Evolutionary conservation across 2,888 invertebrate genomes (phyloP).

Genomic region (Pyrocoelia pectoralis): DNA sequence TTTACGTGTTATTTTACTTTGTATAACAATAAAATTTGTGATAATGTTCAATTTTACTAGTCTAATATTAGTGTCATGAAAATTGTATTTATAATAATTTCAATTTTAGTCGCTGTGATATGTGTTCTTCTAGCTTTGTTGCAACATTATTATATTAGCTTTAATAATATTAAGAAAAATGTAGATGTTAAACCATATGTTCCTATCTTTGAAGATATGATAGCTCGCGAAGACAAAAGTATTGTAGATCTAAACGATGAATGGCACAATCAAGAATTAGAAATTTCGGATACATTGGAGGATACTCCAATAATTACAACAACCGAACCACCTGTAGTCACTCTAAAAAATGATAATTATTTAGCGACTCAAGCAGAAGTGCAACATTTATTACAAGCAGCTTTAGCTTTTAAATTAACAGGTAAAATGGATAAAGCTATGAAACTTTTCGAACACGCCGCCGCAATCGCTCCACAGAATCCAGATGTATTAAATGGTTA

Average conservation of each 20-base stretch:
- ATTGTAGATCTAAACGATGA: constrained; percentile 34
- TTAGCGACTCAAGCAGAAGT: constrained; percentile 72
- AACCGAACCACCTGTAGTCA: constrained; percentile 25
- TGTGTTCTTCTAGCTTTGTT: constrained; percentile 55
- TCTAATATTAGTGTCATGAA: constrained; percentile 35
- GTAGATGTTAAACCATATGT: constrained; percentile 47
- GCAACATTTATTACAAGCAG: constrained; percentile 83
- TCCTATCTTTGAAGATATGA: constrained; percentile 57
- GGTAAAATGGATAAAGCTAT: constrained; percentile 88
- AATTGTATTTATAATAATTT: constrained; percentile 47
- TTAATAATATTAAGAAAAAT: constrained; percentile 44
- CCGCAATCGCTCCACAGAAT: constrained; percentile 89
- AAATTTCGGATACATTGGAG: constrained; percentile 50
- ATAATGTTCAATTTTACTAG: constrained; percentile 17
- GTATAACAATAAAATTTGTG: constrained; percentile 9
- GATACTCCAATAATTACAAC: constrained; percentile 38
- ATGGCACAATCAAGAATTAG: constrained; percentile 42
- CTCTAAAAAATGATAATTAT: constrained; percentile 15
- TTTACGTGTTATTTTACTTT: constrained; percentile 19
- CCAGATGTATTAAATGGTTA: constrained; percentile 92
- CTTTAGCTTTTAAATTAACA: constrained; percentile 81
- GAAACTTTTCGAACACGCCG: constrained; percentile 88
- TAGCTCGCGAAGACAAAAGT: constrained; percentile 50
- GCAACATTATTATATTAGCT: constrained; percentile 54
- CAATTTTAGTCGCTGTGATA: constrained; percentile 55